A percentile compares a stretch with the other conserved stretches of the same genome.
Conservation (phyloP, 23 tunicate species). For the Diplosoma virens region DNA sequence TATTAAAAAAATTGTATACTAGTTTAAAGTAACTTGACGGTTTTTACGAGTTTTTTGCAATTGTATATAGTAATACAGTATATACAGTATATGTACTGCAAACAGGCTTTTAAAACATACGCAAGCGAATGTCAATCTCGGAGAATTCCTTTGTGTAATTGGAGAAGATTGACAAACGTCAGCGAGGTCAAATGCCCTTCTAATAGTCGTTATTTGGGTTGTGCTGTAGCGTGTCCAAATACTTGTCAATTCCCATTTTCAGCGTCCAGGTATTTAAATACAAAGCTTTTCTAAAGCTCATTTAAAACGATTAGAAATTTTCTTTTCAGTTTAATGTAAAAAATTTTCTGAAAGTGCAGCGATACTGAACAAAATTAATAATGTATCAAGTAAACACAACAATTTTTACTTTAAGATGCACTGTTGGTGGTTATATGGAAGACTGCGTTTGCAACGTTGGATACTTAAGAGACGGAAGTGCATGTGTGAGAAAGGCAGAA, state of each 20-base stretch:
- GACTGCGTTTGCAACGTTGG: slow-evolving; percentile 72
- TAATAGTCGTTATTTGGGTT: slow-evolving; percentile 42
- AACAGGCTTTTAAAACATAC: slow-evolving; percentile 50
- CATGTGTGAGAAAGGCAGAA: slow-evolving; percentile 31
- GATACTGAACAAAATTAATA: background rate
- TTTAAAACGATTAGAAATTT: no score
- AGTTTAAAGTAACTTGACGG: no score
- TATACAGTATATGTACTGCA: no score
- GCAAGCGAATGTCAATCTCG: slow-evolving; percentile 41
- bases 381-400: no score
- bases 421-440: slow-evolving; percentile 31
- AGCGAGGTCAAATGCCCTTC: slow-evolving; percentile 24
- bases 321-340: no score
- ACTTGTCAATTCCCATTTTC: slow-evolving; percentile 44
- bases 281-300: no score
- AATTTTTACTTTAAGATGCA: no score
- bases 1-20: no score
- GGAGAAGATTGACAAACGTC: slow-evolving; percentile 30
- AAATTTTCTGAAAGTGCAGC: no score
- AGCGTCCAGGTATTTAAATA: slow-evolving; percentile 42
- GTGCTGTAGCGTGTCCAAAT: slow-evolving; percentile 54
- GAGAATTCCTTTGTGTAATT: slow-evolving; percentile 46
- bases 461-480: slow-evolving; percentile 34
- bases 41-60: no score
- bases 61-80: no score